Evolutionary conservation across 2,797 vertebrate genomes (phyloP), one percentile per base, ranked within the genome.

Genomic region (Apogon talboti): DNA sequence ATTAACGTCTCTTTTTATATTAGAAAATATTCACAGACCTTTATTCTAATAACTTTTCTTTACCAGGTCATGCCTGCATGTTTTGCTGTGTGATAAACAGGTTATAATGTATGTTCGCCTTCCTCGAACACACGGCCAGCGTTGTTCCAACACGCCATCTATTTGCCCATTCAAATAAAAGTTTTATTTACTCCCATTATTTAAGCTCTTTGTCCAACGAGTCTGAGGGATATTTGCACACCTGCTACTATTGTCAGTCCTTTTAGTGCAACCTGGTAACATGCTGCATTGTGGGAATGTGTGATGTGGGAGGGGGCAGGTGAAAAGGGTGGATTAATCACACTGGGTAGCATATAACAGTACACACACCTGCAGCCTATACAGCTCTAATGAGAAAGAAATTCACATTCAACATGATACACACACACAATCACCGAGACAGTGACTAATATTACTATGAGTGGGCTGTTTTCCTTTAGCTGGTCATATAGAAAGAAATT

Each of bases 211-310:
- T 91, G 89, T 89, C 83, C 85, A 83, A 61, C 50, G 52, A 81
- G 86, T 88, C 79, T 71, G 77, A 88, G 83, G 86, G 67, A 85
- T 94, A 92, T 94, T 93, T 94, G 91, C 91, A 94, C 92, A 93
- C 92, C 93, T 94, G 93, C 93, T 92, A 72, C 91, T 89, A 91
- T 93, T 92, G 92, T 92, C 88, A 70, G 75, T 78, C 71, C 83
- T 78, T 80, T 83, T 81, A 90, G 82, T 78, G 85, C 79, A 87
- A 90, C 89, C 86, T 86, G 84, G 87, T 89, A 90, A 91, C 87
- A 84, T 57, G 52, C 59, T 87, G 91, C 86, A 94, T 93, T 91
- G 78, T 92, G 91, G 91, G 91, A 89, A 89, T 85, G 80, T 87
- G 82, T 81, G 58, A 77, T 76, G 76, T 54, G 21, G 50, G 66